Percentiles rank a stretch among this genome's conserved stretches.
Conservation (phyloP, 1,140 invertebrate genomes). For the Hesperophylax magnus region DNA sequence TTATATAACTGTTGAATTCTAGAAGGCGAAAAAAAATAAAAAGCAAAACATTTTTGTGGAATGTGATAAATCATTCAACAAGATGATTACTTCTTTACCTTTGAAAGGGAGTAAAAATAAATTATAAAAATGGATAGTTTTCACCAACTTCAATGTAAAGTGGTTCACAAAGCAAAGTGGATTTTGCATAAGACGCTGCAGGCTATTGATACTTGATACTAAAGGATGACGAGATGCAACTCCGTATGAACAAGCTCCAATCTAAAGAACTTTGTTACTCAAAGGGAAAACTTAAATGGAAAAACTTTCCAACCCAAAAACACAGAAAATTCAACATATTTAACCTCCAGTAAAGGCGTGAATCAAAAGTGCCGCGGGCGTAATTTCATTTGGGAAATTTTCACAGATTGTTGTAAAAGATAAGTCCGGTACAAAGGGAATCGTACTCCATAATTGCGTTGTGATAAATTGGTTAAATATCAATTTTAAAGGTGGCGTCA, state of each 20-base stretch:
- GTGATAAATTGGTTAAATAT: not conserved
- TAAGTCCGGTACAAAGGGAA: not conserved
- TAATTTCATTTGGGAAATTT: slow-evolving; percentile 36
- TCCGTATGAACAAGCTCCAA: not conserved
- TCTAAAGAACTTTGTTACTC: slow-evolving; percentile 14
- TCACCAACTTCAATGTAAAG: too few relatives aligned
- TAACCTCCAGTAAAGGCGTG: slow-evolving; percentile 41
- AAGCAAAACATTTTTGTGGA: too few relatives aligned
- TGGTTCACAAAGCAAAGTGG: not conserved
- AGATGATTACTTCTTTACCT: too few relatives aligned
- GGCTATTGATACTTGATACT: slow-evolving; percentile 9
- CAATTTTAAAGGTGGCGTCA: not conserved
- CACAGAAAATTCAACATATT: slow-evolving; percentile 50
- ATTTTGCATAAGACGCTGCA: slow-evolving; percentile 20
- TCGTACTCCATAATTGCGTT: not conserved
- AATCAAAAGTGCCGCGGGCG: slow-evolving; percentile 48
- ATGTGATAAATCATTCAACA: too few relatives aligned
- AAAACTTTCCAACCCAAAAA: slow-evolving; percentile 53
- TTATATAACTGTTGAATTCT: too few relatives aligned
- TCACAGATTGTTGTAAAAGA: not conserved
- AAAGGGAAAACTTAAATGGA: slow-evolving; percentile 53
- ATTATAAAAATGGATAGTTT: too few relatives aligned
- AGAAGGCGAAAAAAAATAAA: too few relatives aligned
- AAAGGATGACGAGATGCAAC: slow-evolving; percentile 23
- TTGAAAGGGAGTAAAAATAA: too few relatives aligned